phyloP scores from a whole-genome alignment of 1,140 invertebrate genomes.

The Pseudoatta argentina region DNA sequence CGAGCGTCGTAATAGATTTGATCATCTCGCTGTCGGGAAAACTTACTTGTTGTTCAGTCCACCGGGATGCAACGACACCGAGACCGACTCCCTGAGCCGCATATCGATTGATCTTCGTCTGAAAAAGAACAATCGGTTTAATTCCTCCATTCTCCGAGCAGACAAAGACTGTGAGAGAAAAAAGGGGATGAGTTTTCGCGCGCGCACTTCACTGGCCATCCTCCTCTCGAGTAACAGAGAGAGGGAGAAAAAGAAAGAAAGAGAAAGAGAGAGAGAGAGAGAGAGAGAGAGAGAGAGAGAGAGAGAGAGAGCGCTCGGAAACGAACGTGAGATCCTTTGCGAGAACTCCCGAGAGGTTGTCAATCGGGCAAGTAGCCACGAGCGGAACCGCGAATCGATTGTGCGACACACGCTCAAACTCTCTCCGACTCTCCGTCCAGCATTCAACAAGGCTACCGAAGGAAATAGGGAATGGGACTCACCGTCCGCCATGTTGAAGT shows the following conservation, averaged over 20 bases:
- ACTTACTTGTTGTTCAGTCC: conserved; percentile 85
- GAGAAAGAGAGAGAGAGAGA: not conserved
- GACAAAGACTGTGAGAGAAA: not conserved
- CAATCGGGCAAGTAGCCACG: not conserved
- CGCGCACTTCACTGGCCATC: not conserved
- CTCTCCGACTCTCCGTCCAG: conserved; percentile 5
- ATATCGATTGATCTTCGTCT: conserved; percentile 81
- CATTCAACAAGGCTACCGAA: conserved; percentile 12
- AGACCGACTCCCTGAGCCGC: conserved; percentile 83
- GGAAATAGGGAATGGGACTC: conserved; percentile 74
- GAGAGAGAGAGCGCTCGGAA: not conserved
- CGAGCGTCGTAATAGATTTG: too few relatives aligned
- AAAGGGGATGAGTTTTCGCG: not conserved
- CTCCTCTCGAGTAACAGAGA: not conserved
- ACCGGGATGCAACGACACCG: conserved; percentile 76
- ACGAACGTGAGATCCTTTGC: conserved; percentile 10
- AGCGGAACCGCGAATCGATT: conserved; percentile 41
- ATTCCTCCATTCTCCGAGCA: not conserved
- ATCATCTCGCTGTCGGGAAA: not conserved
- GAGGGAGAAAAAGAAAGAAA: not conserved
- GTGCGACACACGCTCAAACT: not conserved
- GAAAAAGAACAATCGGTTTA: conserved; percentile 68
- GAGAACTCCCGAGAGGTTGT: not conserved
- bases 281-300: not conserved
- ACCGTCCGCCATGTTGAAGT: conserved; percentile 82